A percentile compares a stretch with the other conserved stretches of the same genome.
Conservation (phyloP, 92 coral and sea anemone species). For the Scolanthus callimorphus region DNA sequence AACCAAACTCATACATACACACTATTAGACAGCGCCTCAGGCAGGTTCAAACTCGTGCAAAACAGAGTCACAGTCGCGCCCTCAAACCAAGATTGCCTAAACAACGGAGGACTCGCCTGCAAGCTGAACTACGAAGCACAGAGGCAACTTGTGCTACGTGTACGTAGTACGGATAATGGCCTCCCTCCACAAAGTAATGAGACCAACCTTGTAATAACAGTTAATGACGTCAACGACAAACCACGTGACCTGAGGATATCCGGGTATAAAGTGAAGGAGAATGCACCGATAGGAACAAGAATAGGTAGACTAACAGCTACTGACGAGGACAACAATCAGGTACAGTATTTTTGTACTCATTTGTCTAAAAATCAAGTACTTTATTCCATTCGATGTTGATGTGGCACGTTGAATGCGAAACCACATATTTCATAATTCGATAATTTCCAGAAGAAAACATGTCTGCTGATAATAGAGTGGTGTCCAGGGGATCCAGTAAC, state of each 20-base stretch:
- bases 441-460: no score
- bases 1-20: slow-evolving; percentile 71
- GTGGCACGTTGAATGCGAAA: no score
- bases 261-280: slow-evolving; percentile 73
- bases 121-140: slow-evolving; percentile 75
- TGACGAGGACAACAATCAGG: slow-evolving; percentile 74
- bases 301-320: slow-evolving; percentile 68
- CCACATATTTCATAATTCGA: no score
- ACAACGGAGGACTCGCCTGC: slow-evolving; percentile 76
- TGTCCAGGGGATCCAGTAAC: no score
- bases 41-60: slow-evolving; percentile 70
- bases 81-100: slow-evolving; percentile 59
- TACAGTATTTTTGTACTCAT: no score
- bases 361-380: no score
- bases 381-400: no score
- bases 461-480: no score
- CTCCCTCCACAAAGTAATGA: slow-evolving; percentile 64
- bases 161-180: slow-evolving; percentile 92
- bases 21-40: slow-evolving; percentile 64
- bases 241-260: slow-evolving; percentile 84
- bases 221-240: slow-evolving; percentile 85
- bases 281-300: slow-evolving; percentile 64
- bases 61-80: slow-evolving; percentile 66
- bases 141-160: slow-evolving; percentile 55
- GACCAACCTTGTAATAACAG: slow-evolving; percentile 46